Percentiles rank a stretch among this genome's conserved stretches.
Conservation (phyloP, 2,113 vertebrate genomes). For the Shinisaurus crocodilurus region DNA sequence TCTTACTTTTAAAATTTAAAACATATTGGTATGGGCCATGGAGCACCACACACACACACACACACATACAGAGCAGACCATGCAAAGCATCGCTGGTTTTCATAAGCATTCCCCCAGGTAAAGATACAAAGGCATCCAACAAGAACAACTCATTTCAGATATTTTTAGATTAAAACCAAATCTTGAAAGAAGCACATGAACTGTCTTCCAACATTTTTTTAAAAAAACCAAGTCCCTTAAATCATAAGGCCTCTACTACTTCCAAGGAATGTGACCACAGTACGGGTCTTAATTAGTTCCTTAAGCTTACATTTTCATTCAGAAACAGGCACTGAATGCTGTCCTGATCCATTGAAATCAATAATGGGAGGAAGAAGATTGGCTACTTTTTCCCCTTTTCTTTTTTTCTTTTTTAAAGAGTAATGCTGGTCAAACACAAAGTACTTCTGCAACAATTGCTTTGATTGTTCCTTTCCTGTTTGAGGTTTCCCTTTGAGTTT, state of each 20-base stretch:
- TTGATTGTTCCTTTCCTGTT: slow-evolving; percentile 49
- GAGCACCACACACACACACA: neutral
- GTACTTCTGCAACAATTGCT: slow-evolving; percentile 63
- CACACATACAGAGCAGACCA: neutral
- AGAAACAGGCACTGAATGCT: slow-evolving; percentile 34
- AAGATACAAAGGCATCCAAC: slow-evolving; percentile 52
- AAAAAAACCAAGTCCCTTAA: slow-evolving; percentile 49
- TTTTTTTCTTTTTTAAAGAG: slow-evolving; percentile 51
- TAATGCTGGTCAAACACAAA: slow-evolving; percentile 57
- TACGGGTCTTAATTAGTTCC: slow-evolving; percentile 68
- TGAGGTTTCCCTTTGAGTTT: slow-evolving; percentile 67
- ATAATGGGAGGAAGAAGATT: neutral
- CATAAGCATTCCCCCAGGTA: slow-evolving; percentile 61
- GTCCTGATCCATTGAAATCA: slow-evolving; percentile 3
- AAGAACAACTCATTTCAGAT: slow-evolving; percentile 60
- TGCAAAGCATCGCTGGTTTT: slow-evolving; percentile 49
- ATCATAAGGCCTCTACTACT: slow-evolving; percentile 58
- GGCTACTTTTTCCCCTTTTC: no score
- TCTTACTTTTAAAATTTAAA: neutral
- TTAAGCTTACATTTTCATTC: slow-evolving; percentile 56
- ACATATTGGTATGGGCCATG: neutral
- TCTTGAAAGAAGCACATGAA: slow-evolving; percentile 50
- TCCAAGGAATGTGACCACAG: slow-evolving; percentile 65
- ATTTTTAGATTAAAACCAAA: slow-evolving; percentile 57
- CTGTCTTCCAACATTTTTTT: slow-evolving; percentile 47